Conservation (phyloP, 2,113 vertebrate genomes). For the Pungitius pungitius region DNA sequence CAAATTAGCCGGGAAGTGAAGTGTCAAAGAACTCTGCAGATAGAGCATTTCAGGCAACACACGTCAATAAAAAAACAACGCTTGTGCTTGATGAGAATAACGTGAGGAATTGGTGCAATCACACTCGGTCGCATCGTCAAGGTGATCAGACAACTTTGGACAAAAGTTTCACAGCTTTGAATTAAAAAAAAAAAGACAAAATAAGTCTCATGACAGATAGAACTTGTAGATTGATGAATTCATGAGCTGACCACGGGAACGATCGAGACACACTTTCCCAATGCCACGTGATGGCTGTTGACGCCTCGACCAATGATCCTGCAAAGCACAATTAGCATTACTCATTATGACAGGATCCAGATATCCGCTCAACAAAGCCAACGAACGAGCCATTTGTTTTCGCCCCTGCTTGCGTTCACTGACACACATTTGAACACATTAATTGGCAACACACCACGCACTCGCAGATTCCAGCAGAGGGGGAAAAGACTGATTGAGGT, state of each 20-base stretch:
- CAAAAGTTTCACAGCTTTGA: background rate
- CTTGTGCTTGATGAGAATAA: conserved; percentile 11
- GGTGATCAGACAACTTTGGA: background rate
- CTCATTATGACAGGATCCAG: conserved; percentile 62
- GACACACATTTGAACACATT: conserved; percentile 55
- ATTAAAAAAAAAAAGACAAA: background rate
- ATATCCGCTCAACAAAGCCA: conserved; percentile 41
- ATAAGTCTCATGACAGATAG: background rate
- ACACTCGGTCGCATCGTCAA: background rate
- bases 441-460: conserved; percentile 62
- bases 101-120: background rate
- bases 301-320: conserved; percentile 70
- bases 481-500: conserved; percentile 45
- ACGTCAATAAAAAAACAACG: conserved; percentile 38
- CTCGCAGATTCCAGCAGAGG: conserved; percentile 54
- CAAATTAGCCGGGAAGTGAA: conserved; percentile 58
- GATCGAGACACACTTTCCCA: conserved; percentile 45
- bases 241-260: conserved; percentile 2
- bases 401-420: conserved; percentile 27
- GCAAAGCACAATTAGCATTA: conserved; percentile 69
- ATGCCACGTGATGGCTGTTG: conserved; percentile 64
- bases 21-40: conserved; percentile 50
- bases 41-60: conserved; percentile 17
- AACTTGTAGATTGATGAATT: conserved; percentile 25
- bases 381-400: conserved; percentile 68